Base-by-base conservation (phyloP, 1,140 invertebrate species). In the Galleria mellonella region DNA sequence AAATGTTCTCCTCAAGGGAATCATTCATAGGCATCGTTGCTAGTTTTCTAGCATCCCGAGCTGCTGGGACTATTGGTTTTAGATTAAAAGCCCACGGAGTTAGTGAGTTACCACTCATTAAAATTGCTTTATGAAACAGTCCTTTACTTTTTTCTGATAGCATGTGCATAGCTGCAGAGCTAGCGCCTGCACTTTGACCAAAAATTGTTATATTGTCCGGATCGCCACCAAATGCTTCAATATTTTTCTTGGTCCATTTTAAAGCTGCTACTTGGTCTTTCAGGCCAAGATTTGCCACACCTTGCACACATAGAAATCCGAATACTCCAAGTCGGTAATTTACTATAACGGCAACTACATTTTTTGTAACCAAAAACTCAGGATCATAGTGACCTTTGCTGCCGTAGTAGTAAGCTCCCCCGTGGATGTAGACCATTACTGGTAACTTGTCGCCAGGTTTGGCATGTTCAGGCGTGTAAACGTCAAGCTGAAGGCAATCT, bases 381-480 rank as follows among this genome's bases (percentile, higher is more conserved):
- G 90, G 85, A 30, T 89, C 82, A 43, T 86, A 89, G 1, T 88
- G 40, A 23, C 72, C 66, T 33, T 87, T 84, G 23, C 87, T 84
- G 4, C 86, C 87, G 31, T 87, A 84, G 51, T 75, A 81, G 40
- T 89, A 90, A 2, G 53, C 49, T 32, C 91, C 91, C 2, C 88
- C 89, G 51, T 91, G 89, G 9, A 92, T 73, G 71, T 84, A 91
- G 1, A 92, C 84, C 74, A 92, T 87, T 0, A 92, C 90, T 0
- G 91, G 83, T 6, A 73, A 46, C 7, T 47, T 62, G 12, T 50
- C 15, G 0, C 29, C 31, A 1, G 47, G 36, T 0, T 41, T 32
- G 0, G 54, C 39, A 17, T 28, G 17, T 5, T 54, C 50, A 1
- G 77, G 77, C 1, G 60, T 45, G 27, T 72, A 72, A 0, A 83